phyloP scores from a whole-genome alignment of 2,888 invertebrate species.

The Harpalus rubripes region DNA sequence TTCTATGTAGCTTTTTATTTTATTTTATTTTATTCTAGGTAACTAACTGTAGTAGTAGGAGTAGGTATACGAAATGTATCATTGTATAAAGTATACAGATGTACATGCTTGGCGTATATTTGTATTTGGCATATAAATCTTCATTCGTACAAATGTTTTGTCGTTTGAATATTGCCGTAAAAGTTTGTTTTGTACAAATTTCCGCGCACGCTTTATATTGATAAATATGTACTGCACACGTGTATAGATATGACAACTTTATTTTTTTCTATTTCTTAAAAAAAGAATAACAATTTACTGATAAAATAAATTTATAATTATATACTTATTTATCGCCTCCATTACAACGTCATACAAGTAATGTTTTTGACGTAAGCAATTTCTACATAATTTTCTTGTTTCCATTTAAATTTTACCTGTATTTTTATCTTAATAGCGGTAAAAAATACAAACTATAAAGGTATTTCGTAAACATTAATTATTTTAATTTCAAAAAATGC shows the following conservation, averaged over 20 bases:
- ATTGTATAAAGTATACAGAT: no score
- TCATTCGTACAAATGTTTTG: no score
- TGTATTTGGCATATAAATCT: no score
- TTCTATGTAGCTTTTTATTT: no score
- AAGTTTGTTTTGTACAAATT: no score
- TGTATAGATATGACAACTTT: background rate
- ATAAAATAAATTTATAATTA: slow-evolving; percentile 18
- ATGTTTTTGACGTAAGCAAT: slow-evolving; percentile 2
- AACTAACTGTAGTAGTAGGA: no score
- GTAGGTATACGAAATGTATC: no score
- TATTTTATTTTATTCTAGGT: no score
- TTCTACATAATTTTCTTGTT: background rate
- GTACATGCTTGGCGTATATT: no score
- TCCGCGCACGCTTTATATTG: no score
- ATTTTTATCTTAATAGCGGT: background rate
- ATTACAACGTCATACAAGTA: background rate
- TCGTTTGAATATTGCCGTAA: no score
- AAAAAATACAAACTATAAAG: background rate
- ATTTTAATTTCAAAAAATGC: background rate
- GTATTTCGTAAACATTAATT: background rate
- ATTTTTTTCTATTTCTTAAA: background rate
- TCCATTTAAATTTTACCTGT: background rate
- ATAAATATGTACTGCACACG: background rate
- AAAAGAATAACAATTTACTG: background rate
- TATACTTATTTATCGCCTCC: background rate